Evolutionary conservation across 2,113 vertebrate species (phyloP).

Genomic region (Gasterosteus nipponicus): DNA sequence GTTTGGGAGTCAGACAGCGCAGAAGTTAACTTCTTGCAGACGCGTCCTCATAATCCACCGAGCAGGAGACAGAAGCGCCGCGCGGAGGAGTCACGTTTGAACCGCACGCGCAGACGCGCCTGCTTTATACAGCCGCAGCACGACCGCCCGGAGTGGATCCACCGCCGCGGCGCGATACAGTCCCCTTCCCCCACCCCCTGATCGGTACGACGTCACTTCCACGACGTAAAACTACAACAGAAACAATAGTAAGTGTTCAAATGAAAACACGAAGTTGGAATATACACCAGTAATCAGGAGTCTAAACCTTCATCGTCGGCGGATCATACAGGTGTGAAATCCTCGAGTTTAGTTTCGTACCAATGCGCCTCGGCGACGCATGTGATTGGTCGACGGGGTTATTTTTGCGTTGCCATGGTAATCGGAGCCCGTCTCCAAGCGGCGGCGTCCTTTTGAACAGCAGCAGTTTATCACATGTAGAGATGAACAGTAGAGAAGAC

Average conservation of each 20-base stretch:
- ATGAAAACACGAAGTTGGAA: background rate
- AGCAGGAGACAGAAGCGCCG: background rate
- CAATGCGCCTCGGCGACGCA: slow-evolving; percentile 63
- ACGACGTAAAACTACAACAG: background rate
- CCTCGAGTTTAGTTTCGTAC: slow-evolving; percentile 33
- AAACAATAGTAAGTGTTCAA: accelerated
- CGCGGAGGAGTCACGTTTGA: slow-evolving; percentile 8
- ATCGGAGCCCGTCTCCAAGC: slow-evolving; percentile 39
- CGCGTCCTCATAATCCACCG: slow-evolving; percentile 56
- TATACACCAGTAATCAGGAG: background rate
- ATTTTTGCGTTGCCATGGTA: slow-evolving; percentile 77
- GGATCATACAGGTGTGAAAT: slow-evolving; percentile 10
- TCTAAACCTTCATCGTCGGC: background rate
- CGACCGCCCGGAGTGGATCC: slow-evolving; percentile 43
- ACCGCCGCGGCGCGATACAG: slow-evolving; percentile 31
- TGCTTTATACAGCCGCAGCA: slow-evolving; percentile 75
- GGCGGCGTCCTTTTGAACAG: background rate
- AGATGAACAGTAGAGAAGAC: no score
- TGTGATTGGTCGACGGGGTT: slow-evolving; percentile 76
- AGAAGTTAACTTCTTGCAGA: slow-evolving; percentile 47
- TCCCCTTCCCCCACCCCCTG: slow-evolving; percentile 1
- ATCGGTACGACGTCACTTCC: background rate
- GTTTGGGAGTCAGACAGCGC: slow-evolving; percentile 45
- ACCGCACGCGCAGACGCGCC: slow-evolving; percentile 36
- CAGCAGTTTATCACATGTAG: background rate